Conservation (phyloP, 1,140 invertebrate species). For the Zaprionus africanus region DNA sequence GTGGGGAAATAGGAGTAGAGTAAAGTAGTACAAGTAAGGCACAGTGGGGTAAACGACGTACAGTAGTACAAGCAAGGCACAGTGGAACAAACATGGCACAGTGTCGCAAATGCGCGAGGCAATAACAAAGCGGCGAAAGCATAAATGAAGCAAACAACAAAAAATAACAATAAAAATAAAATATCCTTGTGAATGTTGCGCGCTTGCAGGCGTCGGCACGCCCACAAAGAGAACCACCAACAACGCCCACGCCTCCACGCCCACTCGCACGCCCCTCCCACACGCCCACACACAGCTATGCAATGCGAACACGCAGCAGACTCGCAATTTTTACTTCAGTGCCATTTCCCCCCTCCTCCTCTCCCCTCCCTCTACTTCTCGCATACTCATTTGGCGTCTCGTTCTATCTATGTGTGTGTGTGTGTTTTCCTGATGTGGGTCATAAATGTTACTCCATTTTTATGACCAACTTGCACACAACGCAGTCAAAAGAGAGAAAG, state of each 20-base stretch:
- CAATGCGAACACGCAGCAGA: slow-evolving; percentile 38
- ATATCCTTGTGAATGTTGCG: slow-evolving; percentile 72
- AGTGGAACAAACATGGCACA: no score
- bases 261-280: not conserved
- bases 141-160: slow-evolving; percentile 41
- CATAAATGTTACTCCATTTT: slow-evolving; percentile 83
- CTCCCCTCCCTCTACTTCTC: not conserved
- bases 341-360: not conserved
- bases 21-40: no score
- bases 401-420: slow-evolving; percentile 33
- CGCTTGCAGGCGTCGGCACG: slow-evolving; percentile 60
- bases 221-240: slow-evolving; percentile 13
- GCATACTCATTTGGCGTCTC: slow-evolving; percentile 36
- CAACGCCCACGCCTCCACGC: slow-evolving; percentile 1
- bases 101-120: not conserved
- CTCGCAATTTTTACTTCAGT: slow-evolving; percentile 39
- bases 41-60: no score
- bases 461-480: slow-evolving; percentile 80
- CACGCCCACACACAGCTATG: not conserved
- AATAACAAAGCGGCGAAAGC: slow-evolving; percentile 25
- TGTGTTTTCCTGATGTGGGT: slow-evolving; percentile 68
- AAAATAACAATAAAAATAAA: slow-evolving; percentile 74
- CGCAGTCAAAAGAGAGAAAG: slow-evolving; percentile 30
- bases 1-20: no score
- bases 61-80: no score